Evolutionary conservation across 2,888 invertebrate genomes (phyloP), one percentile per base, ranked within the genome.

Genomic region (Trachelus stipa): DNA sequence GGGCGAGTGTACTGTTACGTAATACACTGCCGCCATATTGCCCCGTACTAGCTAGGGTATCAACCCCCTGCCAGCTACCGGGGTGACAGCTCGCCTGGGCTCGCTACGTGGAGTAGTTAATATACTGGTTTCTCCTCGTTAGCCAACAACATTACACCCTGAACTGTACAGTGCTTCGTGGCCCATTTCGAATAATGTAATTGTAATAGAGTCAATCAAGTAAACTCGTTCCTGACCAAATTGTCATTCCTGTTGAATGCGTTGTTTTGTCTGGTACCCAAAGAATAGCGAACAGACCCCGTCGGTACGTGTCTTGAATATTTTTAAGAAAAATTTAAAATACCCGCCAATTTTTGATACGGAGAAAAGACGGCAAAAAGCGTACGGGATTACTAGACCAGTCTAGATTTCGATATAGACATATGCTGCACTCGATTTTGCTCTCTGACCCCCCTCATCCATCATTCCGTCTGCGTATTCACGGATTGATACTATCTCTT

Each of bases 101-200:
- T 82, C 78, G 81, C 84, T 80, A 79, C 79, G 79, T 78, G 79
- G 73, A 73, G 82, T 80, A 82, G 87, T 87, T 89, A 88, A 90
- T 90, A 87, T 88, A 89, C 88, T 88, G 88, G 85, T 84, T 83
- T 84, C 87, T 88, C 87, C 88, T 90, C 88, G 87, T 89, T 89
- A 89, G 86, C 81, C 23, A 75, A 71, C 71, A 71, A 31, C 71
- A 71, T 71, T 71, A 71, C 71, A 71, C 71, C 34, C 71, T 31
- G 71, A 56, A 34, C 71, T 71, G 34, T 15, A 12, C 71, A 33
- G 71, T 9, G 71, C 12, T 12, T 30, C 71, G 31, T 34, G 34
- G 34, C 31, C 71, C 33, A 31, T 15, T 71, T 71, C 75, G 77
- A 82, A 83, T 82, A 82, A 82, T 83, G 81, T 81, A 80, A 81